A percentile compares a stretch with the other conserved stretches of the same genome.
phyloP scores from a whole-genome alignment of 2,888 invertebrate species.

The Chalcosyrphus nemorum region DNA sequence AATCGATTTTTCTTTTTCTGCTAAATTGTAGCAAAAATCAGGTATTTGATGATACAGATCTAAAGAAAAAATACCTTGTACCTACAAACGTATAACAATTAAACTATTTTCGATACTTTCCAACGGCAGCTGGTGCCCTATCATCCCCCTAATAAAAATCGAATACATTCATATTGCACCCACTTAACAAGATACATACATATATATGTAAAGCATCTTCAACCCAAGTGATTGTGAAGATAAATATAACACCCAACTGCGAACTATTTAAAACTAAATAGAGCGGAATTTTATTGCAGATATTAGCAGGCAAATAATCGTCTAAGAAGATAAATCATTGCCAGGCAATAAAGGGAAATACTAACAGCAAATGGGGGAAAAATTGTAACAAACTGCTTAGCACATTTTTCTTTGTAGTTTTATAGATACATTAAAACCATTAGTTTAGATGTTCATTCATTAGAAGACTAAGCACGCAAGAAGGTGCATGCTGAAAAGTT shows the following conservation, averaged over 20 bases:
- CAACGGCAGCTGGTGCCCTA: no score
- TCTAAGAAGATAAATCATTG: neutral
- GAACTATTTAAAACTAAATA: slow-evolving; percentile 6
- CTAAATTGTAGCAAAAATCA: no score
- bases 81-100: no score
- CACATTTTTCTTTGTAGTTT: neutral
- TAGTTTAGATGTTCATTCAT: slow-evolving; percentile 3
- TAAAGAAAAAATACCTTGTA: no score
- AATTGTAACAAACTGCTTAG: neutral
- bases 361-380: neutral
- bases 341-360: neutral
- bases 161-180: no score
- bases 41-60: no score
- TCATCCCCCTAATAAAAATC: no score
- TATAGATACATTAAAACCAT: neutral
- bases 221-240: neutral
- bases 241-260: neutral
- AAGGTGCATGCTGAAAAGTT: no score
- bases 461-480: neutral
- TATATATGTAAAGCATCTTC: neutral
- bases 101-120: no score
- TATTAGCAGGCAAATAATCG: neutral
- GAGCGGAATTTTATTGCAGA: slow-evolving; percentile 30
- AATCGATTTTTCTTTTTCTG: no score
- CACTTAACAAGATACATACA: neutral